These are phyloP conservation scores for Oegoconia quadripuncta DNA, from an alignment of 2,888 invertebrate genomes.

Conservation along the genomic window DNA sequence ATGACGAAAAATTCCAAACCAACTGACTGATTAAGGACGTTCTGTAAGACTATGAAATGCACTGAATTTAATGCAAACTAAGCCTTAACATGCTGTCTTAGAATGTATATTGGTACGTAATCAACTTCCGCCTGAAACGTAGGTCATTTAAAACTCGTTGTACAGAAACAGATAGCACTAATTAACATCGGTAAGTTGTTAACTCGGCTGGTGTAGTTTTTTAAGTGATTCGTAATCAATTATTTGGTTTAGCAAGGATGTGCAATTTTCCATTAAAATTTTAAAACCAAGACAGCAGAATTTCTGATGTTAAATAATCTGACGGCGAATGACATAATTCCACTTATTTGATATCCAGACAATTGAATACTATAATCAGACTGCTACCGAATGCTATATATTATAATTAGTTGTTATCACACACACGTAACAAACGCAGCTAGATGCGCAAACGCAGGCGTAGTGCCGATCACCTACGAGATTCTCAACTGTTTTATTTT, in stretches of 20 bases:
- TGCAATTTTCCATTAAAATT: neutral
- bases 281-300: no score
- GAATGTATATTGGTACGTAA: constrained; percentile 32
- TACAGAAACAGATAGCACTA: constrained; percentile 58
- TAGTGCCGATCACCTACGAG: constrained; percentile 57
- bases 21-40: constrained; percentile 58
- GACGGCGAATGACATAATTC: no score
- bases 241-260: constrained; percentile 9
- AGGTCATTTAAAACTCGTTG: constrained; percentile 56
- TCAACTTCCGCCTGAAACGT: constrained; percentile 41
- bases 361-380: constrained; percentile 9
- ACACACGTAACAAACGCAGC: constrained; percentile 42
- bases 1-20: constrained; percentile 43
- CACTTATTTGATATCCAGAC: no score
- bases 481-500: constrained; percentile 75
- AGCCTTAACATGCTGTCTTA: constrained; percentile 34
- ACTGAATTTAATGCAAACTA: constrained; percentile 32
- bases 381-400: neutral
- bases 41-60: constrained; percentile 45
- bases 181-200: constrained; percentile 48
- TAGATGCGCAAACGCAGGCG: constrained; percentile 26
- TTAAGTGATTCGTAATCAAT: constrained; percentile 20
- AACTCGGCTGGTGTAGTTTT: constrained; percentile 24
- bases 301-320: no score
- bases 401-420: constrained; percentile 37